Evolutionary conservation across 2,113 vertebrate species (phyloP), one percentile per base, ranked within the genome.

Genomic region (Hemiscyllium ocellatum): DNA sequence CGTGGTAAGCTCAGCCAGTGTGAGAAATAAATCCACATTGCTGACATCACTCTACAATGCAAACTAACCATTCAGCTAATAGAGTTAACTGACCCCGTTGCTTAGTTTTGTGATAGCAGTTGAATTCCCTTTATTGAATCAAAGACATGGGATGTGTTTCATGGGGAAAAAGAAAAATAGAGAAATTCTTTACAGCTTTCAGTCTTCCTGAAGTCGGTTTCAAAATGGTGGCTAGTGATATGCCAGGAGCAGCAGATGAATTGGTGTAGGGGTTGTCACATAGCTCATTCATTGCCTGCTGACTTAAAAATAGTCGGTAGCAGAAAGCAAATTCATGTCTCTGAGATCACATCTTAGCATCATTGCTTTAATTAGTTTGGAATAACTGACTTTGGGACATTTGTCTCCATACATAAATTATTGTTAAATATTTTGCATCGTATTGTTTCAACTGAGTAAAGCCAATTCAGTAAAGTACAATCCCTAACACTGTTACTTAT

Each of bases 191-290:
- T n/a, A 17, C 37, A 37, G n/a, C 78, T 83, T 37, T 83, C 78
- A 83, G 78, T 83, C n/a, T 83, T 83, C 37, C 78, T 83, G 78
- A 83, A 83, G 78, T 83, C 42, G n/a, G n/a, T 83, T 83, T 72
- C 42, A 83, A 83, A 83, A 37, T 83, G n/a, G n/a, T 83, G 78
- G 78, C 15, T 42, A 83, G 78, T 42, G 6, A 83, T 83, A 24
- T 72, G 70, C 70, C 22, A 29, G 70, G 70, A 29, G 24, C 70
- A 72, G 76, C 33, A 15, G n/a, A 80, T 80, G 76, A 80, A 80
- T 80, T 80, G 7, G 13, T 80, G 15, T 42, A 37, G 37, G n/a
- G n/a, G n/a, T 83, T 37, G 78, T 15, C 15, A 42, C 13, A 83
- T 15, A 83, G n/a, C 78, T 83, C 37, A 13, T 83, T 83, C 78